phyloP scores from a whole-genome alignment of 2,113 vertebrate species.

The Hemicordylus capensis region DNA sequence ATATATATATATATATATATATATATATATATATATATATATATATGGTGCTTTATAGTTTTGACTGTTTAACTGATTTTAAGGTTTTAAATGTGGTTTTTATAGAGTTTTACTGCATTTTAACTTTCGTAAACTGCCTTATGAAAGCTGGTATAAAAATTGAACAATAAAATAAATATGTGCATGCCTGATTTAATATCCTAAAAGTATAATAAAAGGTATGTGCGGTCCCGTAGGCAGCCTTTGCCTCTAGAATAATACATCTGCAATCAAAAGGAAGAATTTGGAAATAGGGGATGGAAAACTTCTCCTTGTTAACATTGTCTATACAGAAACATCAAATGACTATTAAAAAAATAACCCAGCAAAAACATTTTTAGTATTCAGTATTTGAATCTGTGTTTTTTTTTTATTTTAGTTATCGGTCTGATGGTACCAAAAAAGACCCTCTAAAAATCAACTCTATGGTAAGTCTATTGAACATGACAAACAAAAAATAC shows the following conservation, averaged over 20 bases:
- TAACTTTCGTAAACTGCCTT: too few species aligned
- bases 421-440: constrained; percentile 93
- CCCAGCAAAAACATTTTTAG: too few species aligned
- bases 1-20: too few species aligned
- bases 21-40: too few species aligned
- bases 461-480: constrained; percentile 87
- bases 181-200: neutral
- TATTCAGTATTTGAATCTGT: neutral
- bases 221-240: neutral
- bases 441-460: constrained; percentile 95
- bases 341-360: neutral
- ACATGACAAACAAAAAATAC: neutral
- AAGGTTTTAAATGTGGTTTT: too few species aligned
- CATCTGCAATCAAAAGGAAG: neutral
- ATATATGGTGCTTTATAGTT: too few species aligned
- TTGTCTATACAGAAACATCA: neutral
- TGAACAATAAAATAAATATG: too few species aligned
- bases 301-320: neutral
- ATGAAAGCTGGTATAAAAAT: too few species aligned
- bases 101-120: too few species aligned
- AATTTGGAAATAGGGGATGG: neutral
- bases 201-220: neutral
- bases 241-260: neutral
- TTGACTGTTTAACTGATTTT: too few species aligned
- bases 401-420: constrained; percentile 77